A percentile compares a stretch with the other conserved stretches of the same genome.
Evolutionary conservation across 30 jellyfish, hydroid and myxozoan genomes (phyloP).

Genomic region (Aurelia sp.): DNA sequence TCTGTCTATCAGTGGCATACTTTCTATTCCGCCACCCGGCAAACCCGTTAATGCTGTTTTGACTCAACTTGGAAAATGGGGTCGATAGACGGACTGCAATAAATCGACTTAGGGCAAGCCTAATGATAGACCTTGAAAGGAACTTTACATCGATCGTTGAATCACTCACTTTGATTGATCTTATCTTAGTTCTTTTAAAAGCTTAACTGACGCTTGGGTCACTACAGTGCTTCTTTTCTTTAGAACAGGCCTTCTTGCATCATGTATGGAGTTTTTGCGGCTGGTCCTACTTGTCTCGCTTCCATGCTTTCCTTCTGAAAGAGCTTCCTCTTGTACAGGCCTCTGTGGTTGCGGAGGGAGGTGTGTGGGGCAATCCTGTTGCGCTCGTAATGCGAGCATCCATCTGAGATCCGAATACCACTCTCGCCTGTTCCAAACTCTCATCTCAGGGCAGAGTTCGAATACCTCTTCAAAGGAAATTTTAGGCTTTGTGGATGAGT

Average conservation of each 20-base stretch:
- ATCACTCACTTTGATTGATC: background rate
- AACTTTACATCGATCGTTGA: too few species aligned
- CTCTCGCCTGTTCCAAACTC: slow-evolving; percentile 4
- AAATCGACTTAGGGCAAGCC: too few species aligned
- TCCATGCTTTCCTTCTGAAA: slow-evolving; percentile 24
- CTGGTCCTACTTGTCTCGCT: slow-evolving; percentile 24
- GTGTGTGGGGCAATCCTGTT: slow-evolving; percentile 36
- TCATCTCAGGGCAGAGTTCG: slow-evolving; percentile 69
- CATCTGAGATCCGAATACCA: slow-evolving; percentile 59
- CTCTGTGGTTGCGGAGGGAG: slow-evolving; percentile 60
- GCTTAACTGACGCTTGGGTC: slow-evolving; percentile 20
- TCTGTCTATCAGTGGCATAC: too few species aligned
- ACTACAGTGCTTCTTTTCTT: slow-evolving; percentile 30
- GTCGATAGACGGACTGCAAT: too few species aligned
- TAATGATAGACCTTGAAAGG: too few species aligned
- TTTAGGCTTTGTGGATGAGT: background rate
- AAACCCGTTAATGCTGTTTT: too few species aligned
- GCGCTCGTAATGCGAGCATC: slow-evolving; percentile 76
- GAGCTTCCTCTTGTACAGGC: background rate
- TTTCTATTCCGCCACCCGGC: too few species aligned
- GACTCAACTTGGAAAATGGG: too few species aligned
- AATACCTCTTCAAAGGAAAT: slow-evolving; percentile 53
- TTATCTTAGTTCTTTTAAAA: background rate
- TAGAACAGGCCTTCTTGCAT: slow-evolving; percentile 38
- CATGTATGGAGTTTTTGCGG: slow-evolving; percentile 26